These are phyloP conservation scores for Telmatherina bonti DNA, from an alignment of 2,797 vertebrate species.

Conservation along the genomic window DNA sequence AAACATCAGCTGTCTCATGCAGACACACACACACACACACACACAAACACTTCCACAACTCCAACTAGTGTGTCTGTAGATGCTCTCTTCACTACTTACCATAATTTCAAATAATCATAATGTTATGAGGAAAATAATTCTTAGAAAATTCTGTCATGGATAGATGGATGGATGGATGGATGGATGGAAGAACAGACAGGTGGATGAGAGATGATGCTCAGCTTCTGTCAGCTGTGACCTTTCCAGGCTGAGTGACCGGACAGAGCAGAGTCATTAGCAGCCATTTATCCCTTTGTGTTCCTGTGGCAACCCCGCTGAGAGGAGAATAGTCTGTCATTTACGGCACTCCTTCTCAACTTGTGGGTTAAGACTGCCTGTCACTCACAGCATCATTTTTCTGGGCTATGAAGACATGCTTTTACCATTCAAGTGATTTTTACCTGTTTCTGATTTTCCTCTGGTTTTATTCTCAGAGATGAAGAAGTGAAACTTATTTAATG, in stretches of 20 bases:
- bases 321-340: slow-evolving; percentile 70
- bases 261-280: slow-evolving; percentile 73
- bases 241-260: slow-evolving; percentile 75
- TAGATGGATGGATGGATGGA: slow-evolving; percentile 10
- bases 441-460: not conserved
- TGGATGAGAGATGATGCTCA: slow-evolving; percentile 55
- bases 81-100: slow-evolving; percentile 8
- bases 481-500: not conserved
- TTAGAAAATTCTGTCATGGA: not conserved
- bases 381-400: slow-evolving; percentile 50
- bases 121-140: slow-evolving; percentile 38
- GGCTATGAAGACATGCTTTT: slow-evolving; percentile 38
- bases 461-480: not conserved
- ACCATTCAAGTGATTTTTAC: not conserved
- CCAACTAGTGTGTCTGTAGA: slow-evolving; percentile 12
- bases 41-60: slow-evolving; percentile 1
- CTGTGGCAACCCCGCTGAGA: slow-evolving; percentile 66
- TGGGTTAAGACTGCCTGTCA: slow-evolving; percentile 42
- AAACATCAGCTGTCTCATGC: slow-evolving; percentile 70
- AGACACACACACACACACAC: not conserved
- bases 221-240: slow-evolving; percentile 75
- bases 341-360: slow-evolving; percentile 40
- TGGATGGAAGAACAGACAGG: slow-evolving; percentile 6
- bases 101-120: slow-evolving; percentile 5
- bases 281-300: slow-evolving; percentile 67